phyloP scores from a whole-genome alignment of 2,888 invertebrate species.

The Amphipyra berbera region DNA sequence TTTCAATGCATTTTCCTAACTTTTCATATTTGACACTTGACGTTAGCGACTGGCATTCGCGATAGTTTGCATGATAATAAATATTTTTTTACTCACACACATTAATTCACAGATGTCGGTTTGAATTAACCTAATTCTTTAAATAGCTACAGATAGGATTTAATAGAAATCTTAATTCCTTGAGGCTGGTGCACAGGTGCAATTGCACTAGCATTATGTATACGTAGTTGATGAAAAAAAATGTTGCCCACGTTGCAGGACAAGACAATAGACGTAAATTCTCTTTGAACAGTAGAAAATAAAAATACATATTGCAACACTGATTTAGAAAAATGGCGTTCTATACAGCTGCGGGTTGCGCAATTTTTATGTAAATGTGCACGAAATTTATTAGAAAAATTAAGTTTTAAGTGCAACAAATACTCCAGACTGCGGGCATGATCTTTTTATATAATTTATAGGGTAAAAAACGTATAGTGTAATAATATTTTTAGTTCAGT shows the following conservation, averaged over 20 bases:
- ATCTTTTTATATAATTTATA: conserved; percentile 70
- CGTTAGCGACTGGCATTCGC: conserved; percentile 22
- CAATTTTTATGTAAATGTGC: conserved; percentile 88
- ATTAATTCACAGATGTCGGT: too few relatives aligned
- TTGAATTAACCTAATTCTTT: too few relatives aligned
- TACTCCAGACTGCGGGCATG: conserved; percentile 72
- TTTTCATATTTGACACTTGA: conserved; percentile 36
- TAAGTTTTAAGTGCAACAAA: conserved; percentile 75
- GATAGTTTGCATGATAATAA: neutral
- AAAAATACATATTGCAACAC: conserved; percentile 66
- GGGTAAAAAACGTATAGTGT: conserved; percentile 71
- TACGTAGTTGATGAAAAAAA: conserved; percentile 8
- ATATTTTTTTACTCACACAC: neutral
- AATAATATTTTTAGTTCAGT: conserved; percentile 72
- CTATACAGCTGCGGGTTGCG: conserved; percentile 89
- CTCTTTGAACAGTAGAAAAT: conserved; percentile 22
- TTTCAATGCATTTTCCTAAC: conserved; percentile 28
- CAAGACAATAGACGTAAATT: conserved; percentile 8
- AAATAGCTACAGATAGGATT: too few relatives aligned
- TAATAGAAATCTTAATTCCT: too few relatives aligned
- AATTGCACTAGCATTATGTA: too few relatives aligned
- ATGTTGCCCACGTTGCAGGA: conserved; percentile 36
- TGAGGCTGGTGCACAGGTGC: too few relatives aligned
- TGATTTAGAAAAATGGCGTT: conserved; percentile 86
- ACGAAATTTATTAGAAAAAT: conserved; percentile 77